phyloP scores from a whole-genome alignment of 53 echinoderm and acorn worm species.

The Arbacia lixula region DNA sequence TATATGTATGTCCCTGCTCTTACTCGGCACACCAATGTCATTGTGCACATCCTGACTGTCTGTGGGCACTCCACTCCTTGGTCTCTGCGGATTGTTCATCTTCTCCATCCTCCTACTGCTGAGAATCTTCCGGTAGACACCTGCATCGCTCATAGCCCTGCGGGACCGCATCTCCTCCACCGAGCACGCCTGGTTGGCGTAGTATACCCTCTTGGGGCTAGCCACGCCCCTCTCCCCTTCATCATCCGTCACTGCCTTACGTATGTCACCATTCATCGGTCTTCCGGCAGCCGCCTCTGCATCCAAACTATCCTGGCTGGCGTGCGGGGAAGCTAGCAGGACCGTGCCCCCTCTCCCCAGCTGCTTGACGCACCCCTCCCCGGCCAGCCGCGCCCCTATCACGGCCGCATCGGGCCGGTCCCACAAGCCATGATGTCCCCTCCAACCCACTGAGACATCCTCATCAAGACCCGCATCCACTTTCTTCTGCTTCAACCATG shows the following conservation, averaged over 20 bases:
- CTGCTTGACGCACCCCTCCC: constrained; percentile 1
- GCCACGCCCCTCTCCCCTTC: not conserved
- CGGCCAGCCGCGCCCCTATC: constrained; percentile 24
- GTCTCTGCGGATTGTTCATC: constrained; percentile 27
- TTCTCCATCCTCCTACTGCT: constrained; percentile 38
- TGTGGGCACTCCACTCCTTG: constrained; percentile 32
- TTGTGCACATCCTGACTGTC: constrained; percentile 16
- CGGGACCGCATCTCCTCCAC: constrained; percentile 42
- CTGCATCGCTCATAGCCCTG: constrained; percentile 54
- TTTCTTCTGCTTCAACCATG: constrained; percentile 74
- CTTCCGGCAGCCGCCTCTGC: not conserved
- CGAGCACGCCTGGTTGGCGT: constrained; percentile 41
- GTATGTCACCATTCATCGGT: not conserved
- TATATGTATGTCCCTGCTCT: too few relatives aligned
- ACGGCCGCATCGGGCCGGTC: constrained; percentile 39
- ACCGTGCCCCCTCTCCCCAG: not conserved
- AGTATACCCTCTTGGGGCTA: constrained; percentile 45
- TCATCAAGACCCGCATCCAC: constrained; percentile 40
- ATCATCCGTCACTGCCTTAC: not conserved
- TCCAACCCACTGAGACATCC: not conserved
- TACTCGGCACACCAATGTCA: constrained; percentile 15
- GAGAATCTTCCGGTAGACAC: constrained; percentile 49
- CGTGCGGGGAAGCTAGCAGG: constrained; percentile 22
- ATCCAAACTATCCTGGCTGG: constrained; percentile 16
- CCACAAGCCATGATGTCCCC: constrained; percentile 34